phyloP scores from a whole-genome alignment of 2,888 invertebrate genomes.

The Drosophila ezoana region DNA sequence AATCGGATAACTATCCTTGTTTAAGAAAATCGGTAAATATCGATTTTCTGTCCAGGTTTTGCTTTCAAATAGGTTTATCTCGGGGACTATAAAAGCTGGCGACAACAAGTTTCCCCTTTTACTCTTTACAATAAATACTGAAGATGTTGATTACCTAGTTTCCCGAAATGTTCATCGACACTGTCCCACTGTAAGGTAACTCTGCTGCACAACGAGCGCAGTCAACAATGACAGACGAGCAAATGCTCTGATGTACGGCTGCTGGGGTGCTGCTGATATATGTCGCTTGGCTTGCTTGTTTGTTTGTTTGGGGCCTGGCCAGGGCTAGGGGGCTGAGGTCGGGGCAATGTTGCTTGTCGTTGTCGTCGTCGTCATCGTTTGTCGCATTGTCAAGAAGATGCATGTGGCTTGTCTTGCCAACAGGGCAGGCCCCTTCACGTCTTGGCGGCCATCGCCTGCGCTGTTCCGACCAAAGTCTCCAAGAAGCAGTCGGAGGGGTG shows the following conservation, averaged over 20 bases:
- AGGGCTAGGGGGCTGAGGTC: not conserved
- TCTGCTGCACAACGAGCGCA: conserved; percentile 64
- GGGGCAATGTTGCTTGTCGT: conserved; percentile 62
- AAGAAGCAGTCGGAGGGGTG: conserved; percentile 56
- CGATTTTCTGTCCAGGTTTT: no score
- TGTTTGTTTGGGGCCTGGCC: conserved; percentile 51
- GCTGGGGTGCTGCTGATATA: conserved; percentile 73
- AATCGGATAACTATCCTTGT: no score
- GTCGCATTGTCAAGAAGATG: conserved; percentile 82
- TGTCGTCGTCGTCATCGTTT: conserved; percentile 78
- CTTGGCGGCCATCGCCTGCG: conserved; percentile 22
- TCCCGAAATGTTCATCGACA: not conserved
- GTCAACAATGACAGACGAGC: conserved; percentile 82
- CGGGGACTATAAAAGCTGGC: no score
- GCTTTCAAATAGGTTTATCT: no score
- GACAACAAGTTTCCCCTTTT: no score
- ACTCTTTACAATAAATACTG: no score
- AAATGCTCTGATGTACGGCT: conserved; percentile 77
- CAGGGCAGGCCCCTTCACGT: conserved; percentile 43
- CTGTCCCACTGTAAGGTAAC: conserved; percentile 43
- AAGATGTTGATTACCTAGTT: not conserved
- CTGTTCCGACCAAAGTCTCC: conserved; percentile 35
- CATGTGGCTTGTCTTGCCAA: conserved; percentile 79
- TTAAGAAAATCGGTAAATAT: no score
- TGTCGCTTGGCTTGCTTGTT: conserved; percentile 75